Evolutionary conservation across 2,113 vertebrate species (phyloP), one percentile per base, ranked within the genome.

Genomic region (Illadopsis cleaveri): DNA sequence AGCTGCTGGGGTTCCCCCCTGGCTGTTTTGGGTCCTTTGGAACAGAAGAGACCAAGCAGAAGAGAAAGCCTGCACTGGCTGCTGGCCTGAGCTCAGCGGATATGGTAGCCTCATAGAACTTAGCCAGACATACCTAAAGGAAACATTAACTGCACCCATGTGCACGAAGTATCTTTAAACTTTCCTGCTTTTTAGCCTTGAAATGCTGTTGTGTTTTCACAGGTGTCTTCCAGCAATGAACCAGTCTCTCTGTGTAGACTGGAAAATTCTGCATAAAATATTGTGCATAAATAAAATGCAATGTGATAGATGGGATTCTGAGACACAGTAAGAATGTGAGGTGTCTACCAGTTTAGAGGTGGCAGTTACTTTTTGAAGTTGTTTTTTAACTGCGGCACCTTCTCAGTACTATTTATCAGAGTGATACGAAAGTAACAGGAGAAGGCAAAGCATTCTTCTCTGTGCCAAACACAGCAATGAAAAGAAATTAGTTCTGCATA

Each of bases 1-100:
- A 24, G 65, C 79, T 94, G 76, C 80, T 92, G 90, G 90, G 68
- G 60, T 95, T 94, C 86, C 95, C n/a, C 82, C 68, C 44, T 75
- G 50, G 28, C 68, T 94, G 37, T 70, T 90, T 90, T 79, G 70
- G 42, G 37, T 83, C 8, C 44, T 93, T 90, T 75, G 79, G 64
- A 92, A 30, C n/a, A 71, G 75, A 64, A 78, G 71, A 73, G 82
- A 37, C 58, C 66, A 88, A 68, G 72, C 18, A 93, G 79, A 85
- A 82, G 51, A 83, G 79, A 78, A 35, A 44, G 45, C 37, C 6
- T 88, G 28, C 0, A 0, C 73, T 80, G 71, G 71, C 56, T 71
- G 38, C 47, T 92, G 75, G 47, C 84, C 47, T 57, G 71, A 92
- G 58, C n/a, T 86, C 62, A 86, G 51, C 0, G 0, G 64, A 48